Percentiles rank a stretch among this genome's conserved stretches.
These are phyloP conservation scores for Falco punctatus DNA, from an alignment of 2,113 vertebrate genomes.

Conservation along the genomic window DNA sequence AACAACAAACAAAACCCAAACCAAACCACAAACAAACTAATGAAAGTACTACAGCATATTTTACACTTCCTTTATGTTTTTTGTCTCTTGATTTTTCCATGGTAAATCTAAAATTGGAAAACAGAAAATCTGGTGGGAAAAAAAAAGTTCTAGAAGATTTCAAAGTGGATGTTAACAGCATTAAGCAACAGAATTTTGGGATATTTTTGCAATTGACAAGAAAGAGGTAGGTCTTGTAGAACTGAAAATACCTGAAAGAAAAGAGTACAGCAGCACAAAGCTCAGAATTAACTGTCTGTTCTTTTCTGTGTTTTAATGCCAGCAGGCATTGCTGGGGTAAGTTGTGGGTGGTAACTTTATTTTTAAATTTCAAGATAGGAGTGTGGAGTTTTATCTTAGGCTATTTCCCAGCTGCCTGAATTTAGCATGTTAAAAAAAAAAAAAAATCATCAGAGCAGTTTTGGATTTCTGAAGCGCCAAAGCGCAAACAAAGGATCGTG, in stretches of 20 bases:
- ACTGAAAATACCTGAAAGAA: background rate
- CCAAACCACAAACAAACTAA: background rate
- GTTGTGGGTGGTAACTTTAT: background rate
- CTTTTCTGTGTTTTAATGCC: background rate
- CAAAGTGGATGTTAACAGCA: background rate
- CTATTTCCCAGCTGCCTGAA: background rate
- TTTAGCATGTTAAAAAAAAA: background rate
- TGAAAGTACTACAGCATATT: background rate
- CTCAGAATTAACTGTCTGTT: background rate
- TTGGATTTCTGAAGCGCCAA: conserved; percentile 15
- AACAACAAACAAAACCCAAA: background rate
- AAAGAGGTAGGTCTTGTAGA: background rate
- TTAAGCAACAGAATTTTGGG: background rate
- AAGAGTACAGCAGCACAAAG: background rate
- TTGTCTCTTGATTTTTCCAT: background rate
- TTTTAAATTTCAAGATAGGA: background rate
- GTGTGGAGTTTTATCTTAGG: background rate
- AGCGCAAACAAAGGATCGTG: background rate
- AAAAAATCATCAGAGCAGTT: background rate
- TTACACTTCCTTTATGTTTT: background rate
- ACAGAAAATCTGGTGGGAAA: background rate
- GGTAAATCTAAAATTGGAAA: background rate
- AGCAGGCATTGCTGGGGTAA: background rate
- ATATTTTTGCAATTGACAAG: background rate
- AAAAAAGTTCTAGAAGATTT: background rate